phyloP scores from a whole-genome alignment of 1,140 invertebrate genomes.

The Brachionus sp. region DNA sequence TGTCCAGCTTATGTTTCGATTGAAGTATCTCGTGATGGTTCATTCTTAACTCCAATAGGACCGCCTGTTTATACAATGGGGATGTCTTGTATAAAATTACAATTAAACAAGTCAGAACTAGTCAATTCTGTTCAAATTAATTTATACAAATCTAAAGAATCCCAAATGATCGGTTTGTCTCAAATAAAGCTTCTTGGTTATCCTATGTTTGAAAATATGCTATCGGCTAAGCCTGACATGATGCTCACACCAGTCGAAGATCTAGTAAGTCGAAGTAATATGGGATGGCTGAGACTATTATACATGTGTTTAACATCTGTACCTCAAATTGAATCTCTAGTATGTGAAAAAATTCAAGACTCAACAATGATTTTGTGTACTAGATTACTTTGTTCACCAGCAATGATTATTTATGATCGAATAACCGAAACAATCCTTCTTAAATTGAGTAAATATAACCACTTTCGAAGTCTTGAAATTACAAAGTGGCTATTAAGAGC shows the following conservation, averaged over 20 bases:
- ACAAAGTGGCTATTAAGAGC: conserved; percentile 56
- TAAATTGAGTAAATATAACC: conserved; percentile 55
- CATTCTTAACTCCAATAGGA: conserved; percentile 64
- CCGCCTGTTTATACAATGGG: conserved; percentile 75
- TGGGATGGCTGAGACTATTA: conserved; percentile 68
- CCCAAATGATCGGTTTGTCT: conserved; percentile 77
- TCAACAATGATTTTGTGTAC: conserved; percentile 69
- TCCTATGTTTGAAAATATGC: conserved; percentile 67
- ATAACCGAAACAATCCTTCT: conserved; percentile 59
- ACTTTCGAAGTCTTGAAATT: conserved; percentile 57
- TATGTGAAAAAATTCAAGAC: conserved; percentile 50
- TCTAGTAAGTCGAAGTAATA: conserved; percentile 59
- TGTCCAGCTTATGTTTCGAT: conserved; percentile 83
- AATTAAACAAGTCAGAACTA: conserved; percentile 74
- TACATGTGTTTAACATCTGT: conserved; percentile 67
- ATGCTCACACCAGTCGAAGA: conserved; percentile 54
- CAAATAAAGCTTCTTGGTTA: conserved; percentile 79
- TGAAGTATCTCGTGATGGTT: conserved; percentile 67
- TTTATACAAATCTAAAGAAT: conserved; percentile 77
- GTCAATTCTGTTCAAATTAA: conserved; percentile 64
- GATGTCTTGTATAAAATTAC: conserved; percentile 77
- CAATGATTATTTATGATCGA: conserved; percentile 58
- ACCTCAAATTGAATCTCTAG: conserved; percentile 54
- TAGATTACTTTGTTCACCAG: conserved; percentile 69
- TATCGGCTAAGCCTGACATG: conserved; percentile 49